Conservation (phyloP, 2,888 invertebrate genomes). For the Ptilodon capucinus region DNA sequence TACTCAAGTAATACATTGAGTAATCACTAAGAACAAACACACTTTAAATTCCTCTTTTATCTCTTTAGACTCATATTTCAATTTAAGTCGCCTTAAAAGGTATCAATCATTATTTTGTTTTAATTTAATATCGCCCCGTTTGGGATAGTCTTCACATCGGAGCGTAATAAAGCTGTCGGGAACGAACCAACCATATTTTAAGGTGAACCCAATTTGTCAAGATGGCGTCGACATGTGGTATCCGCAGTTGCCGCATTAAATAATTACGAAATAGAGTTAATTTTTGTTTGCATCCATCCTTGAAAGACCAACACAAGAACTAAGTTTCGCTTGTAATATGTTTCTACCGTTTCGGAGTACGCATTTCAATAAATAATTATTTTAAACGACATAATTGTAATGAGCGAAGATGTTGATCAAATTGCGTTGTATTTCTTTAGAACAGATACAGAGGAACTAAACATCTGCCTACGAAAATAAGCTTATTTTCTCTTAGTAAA, state of each 20-base stretch:
- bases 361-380: neutral
- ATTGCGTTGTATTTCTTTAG: too few relatives aligned
- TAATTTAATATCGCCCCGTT: conserved; percentile 31
- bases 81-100: conserved; percentile 21
- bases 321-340: neutral
- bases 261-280: neutral
- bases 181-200: conserved; percentile 41
- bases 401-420: too few relatives aligned
- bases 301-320: neutral
- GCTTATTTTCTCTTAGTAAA: too few relatives aligned
- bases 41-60: conserved; percentile 11
- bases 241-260: conserved; percentile 35
- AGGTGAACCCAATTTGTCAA: conserved; percentile 49
- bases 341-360: neutral
- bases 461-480: too few relatives aligned
- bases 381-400: conserved; percentile 5
- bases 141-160: conserved; percentile 24
- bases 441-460: too few relatives aligned
- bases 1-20: conserved; percentile 6
- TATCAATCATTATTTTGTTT: conserved; percentile 34
- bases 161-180: conserved; percentile 55
- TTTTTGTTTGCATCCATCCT: neutral
- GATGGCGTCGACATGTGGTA: conserved; percentile 45
- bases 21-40: conserved; percentile 17
- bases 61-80: conserved; percentile 20